Conservation (phyloP, 2,888 invertebrate genomes). For the Chrysolina americana region DNA sequence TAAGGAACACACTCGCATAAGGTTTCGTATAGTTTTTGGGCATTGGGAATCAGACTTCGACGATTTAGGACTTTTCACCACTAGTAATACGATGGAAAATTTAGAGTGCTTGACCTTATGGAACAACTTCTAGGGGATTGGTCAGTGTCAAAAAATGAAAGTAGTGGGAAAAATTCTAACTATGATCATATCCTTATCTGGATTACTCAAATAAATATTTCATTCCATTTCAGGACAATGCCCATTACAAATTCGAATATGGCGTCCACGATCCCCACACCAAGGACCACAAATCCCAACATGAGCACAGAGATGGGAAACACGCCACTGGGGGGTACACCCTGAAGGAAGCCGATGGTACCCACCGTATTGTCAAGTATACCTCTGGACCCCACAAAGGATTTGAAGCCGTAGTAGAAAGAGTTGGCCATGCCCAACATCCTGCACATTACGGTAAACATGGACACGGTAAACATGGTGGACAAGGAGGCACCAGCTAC, state of each 20-base stretch:
- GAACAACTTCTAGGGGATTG: no score
- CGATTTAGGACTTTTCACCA: no score
- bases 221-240: slow-evolving; percentile 35
- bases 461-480: slow-evolving; percentile 34
- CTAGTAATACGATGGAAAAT: no score
- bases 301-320: slow-evolving; percentile 65
- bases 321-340: slow-evolving; percentile 65
- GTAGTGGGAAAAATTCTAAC: no score
- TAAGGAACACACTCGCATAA: no score
- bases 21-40: no score
- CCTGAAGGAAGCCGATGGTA: slow-evolving; percentile 66
- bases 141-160: no score
- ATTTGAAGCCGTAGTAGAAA: slow-evolving; percentile 57
- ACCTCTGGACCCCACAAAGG: slow-evolving; percentile 52
- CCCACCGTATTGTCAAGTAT: slow-evolving; percentile 65
- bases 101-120: no score
- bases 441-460: slow-evolving; percentile 52
- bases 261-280: slow-evolving; percentile 67
- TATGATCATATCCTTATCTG: no score
- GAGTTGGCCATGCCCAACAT: slow-evolving; percentile 56
- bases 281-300: slow-evolving; percentile 65
- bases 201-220: not conserved
- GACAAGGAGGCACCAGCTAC: slow-evolving; percentile 50
- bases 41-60: no score
- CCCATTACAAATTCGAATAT: slow-evolving; percentile 65